phyloP scores from a whole-genome alignment of 1,140 invertebrate species.

The Anadara kagoshimensis region DNA sequence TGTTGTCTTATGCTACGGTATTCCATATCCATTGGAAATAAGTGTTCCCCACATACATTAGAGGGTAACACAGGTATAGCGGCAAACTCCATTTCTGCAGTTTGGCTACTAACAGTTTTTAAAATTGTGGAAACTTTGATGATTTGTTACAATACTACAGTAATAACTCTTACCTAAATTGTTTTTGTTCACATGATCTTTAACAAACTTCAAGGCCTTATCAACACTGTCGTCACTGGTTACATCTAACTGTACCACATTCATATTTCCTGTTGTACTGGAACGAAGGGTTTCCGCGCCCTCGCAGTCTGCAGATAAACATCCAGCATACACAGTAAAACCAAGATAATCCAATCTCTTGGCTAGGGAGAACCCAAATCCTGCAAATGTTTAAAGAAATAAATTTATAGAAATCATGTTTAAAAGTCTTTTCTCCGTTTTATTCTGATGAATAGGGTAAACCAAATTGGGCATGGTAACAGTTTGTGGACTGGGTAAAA shows the following conservation, averaged over 20 bases:
- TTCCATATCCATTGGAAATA: no score
- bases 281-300: conserved; percentile 66
- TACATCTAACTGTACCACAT: conserved; percentile 59
- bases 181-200: conserved; percentile 20
- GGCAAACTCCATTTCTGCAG: no score
- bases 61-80: no score
- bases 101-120: no score
- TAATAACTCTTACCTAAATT: conserved; percentile 9
- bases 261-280: conserved; percentile 60
- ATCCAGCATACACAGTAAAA: conserved; percentile 79
- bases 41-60: no score
- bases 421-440: no score
- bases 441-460: no score
- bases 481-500: no score
- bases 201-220: conserved; percentile 37
- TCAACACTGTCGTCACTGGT: conserved; percentile 53
- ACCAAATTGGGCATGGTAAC: no score
- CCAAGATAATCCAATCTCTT: conserved; percentile 67
- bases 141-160: no score
- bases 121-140: no score
- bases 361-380: conserved; percentile 69
- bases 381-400: conserved; percentile 29
- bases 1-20: no score
- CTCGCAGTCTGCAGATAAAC: conserved; percentile 76
- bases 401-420: not conserved